Conservation (phyloP, 2,888 invertebrate species). For the Thecophora atra region DNA sequence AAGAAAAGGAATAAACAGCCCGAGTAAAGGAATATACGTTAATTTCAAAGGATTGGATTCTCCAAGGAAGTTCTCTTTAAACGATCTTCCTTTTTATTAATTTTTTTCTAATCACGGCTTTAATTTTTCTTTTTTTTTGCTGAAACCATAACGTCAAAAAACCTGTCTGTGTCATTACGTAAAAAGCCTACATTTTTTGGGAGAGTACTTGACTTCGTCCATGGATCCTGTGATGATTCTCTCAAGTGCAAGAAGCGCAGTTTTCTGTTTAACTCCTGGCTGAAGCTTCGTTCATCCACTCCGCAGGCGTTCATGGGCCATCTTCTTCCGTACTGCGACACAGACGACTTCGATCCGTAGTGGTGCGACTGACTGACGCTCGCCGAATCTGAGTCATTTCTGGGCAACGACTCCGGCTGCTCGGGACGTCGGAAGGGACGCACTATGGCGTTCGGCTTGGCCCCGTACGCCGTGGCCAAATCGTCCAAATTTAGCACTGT, state of each 20-base stretch:
- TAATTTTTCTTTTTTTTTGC: too few relatives aligned
- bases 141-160: too few relatives aligned
- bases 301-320: background rate
- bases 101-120: too few relatives aligned
- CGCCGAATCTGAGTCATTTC: constrained; percentile 68
- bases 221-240: constrained; percentile 59
- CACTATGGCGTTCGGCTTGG: constrained; percentile 70
- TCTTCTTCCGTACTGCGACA: background rate
- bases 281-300: constrained; percentile 66
- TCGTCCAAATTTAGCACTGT: constrained; percentile 53
- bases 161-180: too few relatives aligned
- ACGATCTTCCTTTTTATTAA: too few relatives aligned
- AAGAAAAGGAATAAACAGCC: constrained; percentile 3
- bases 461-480: constrained; percentile 39
- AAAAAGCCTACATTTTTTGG: constrained; percentile 56
- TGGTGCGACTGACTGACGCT: constrained; percentile 21
- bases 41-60: too few relatives aligned
- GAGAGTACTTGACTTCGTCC: constrained; percentile 40
- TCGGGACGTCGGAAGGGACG: constrained; percentile 67
- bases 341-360: background rate
- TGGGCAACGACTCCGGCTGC: constrained; percentile 41
- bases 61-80: too few relatives aligned
- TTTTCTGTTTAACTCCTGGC: constrained; percentile 77
- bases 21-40: too few relatives aligned
- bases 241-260: constrained; percentile 73